Evolutionary conservation across 2,113 vertebrate genomes (phyloP).

Genomic region (Lagopus leucura): DNA sequence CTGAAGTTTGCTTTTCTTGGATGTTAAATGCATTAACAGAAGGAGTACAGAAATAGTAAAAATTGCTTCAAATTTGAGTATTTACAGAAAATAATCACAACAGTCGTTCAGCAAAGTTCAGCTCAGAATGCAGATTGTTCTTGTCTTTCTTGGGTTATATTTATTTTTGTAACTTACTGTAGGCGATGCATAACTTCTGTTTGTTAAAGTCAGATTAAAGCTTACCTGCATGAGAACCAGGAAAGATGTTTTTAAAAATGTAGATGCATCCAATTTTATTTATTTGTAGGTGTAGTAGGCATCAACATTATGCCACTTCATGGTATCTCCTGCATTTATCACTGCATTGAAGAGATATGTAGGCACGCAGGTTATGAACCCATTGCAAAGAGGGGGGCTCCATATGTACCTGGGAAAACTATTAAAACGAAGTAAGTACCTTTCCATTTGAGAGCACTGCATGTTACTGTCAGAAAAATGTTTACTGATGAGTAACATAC

Average conservation of each 20-base stretch:
- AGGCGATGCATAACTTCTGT: background rate
- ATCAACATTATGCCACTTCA: background rate
- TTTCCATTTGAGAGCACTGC: background rate
- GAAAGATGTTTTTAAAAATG: background rate
- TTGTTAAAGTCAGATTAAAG: background rate
- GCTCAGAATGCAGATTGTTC: background rate
- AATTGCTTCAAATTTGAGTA: constrained; percentile 8
- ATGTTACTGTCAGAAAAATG: background rate
- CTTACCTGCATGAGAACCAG: background rate
- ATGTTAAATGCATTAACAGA: background rate
- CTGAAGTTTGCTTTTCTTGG: background rate
- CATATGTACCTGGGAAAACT: background rate
- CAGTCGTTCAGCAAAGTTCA: background rate
- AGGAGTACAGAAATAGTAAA: background rate
- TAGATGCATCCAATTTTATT: background rate
- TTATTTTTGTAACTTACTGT: background rate
- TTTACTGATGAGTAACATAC: background rate
- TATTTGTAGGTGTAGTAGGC: background rate
- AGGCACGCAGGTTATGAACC: background rate
- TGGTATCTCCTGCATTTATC: background rate
- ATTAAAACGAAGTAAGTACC: background rate
- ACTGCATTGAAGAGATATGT: background rate
- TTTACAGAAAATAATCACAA: background rate
- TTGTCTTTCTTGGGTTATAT: background rate
- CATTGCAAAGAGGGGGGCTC: background rate